phyloP scores from a whole-genome alignment of 2,888 invertebrate genomes.

The Hofmannophila pseudospretella region DNA sequence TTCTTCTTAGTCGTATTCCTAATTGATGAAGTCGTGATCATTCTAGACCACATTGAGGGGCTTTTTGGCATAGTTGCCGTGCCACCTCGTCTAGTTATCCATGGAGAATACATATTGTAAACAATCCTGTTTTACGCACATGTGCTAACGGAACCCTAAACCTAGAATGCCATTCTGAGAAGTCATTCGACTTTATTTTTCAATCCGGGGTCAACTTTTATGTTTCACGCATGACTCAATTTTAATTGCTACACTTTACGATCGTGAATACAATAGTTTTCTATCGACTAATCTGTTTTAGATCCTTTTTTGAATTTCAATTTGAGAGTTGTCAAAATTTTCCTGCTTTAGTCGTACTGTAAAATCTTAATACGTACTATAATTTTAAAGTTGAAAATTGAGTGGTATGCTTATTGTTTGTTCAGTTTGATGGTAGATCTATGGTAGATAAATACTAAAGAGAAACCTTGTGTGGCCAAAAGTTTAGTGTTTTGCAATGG shows the following conservation, averaged over 20 bases:
- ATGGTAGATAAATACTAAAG: slow-evolving; percentile 26
- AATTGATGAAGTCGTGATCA: too few relatives aligned
- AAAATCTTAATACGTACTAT: not conserved
- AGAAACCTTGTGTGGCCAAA: slow-evolving; percentile 44
- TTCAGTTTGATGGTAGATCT: slow-evolving; percentile 17
- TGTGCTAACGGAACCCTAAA: slow-evolving; percentile 1
- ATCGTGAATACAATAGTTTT: slow-evolving; percentile 11
- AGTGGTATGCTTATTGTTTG: too few relatives aligned
- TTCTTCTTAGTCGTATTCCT: too few relatives aligned
- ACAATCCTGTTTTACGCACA: too few relatives aligned
- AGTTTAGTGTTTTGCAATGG: slow-evolving; percentile 4
- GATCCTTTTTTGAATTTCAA: slow-evolving; percentile 34
- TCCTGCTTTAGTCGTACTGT: too few relatives aligned
- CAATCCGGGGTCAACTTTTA: slow-evolving; percentile 38
- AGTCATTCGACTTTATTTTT: slow-evolving; percentile 20
- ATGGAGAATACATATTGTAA: too few relatives aligned
- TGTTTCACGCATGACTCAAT: slow-evolving; percentile 47
- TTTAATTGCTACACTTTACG: slow-evolving; percentile 49
- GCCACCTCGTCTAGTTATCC: too few relatives aligned
- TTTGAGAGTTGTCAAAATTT: slow-evolving; percentile 12
- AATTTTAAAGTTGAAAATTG: too few relatives aligned
- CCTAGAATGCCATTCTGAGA: slow-evolving; percentile 31
- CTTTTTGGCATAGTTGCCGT: too few relatives aligned
- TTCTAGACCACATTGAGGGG: too few relatives aligned
- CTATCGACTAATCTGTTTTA: slow-evolving; percentile 38